phyloP scores from a whole-genome alignment of 2,888 invertebrate genomes.

The Psococerastis gibbosa region DNA sequence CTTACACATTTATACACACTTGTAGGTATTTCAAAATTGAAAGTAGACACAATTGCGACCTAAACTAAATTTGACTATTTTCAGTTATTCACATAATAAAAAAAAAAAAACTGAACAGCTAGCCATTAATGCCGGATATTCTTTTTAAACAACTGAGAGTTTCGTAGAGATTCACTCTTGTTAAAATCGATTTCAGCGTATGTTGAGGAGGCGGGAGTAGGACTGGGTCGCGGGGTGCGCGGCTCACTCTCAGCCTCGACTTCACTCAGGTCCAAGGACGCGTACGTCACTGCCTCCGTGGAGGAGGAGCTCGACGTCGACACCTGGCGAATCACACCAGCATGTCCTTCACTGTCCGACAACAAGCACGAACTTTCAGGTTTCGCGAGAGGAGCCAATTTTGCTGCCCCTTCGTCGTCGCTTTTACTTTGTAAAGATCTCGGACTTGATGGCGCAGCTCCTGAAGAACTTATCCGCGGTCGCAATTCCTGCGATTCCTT shows the following conservation, averaged over 20 bases:
- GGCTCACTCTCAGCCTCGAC: slow-evolving; percentile 19
- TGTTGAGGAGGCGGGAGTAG: slow-evolving; percentile 25
- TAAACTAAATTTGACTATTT: not conserved
- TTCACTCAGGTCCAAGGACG: slow-evolving; percentile 37
- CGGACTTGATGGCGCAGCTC: slow-evolving; percentile 4
- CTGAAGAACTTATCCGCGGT: slow-evolving; percentile 3
- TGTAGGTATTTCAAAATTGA: too few species aligned
- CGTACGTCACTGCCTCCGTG: slow-evolving; percentile 27
- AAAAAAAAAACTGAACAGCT: not conserved
- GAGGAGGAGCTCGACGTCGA: slow-evolving; percentile 11
- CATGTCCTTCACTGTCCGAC: not conserved
- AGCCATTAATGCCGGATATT: slow-evolving; percentile 6
- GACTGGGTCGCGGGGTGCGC: slow-evolving; percentile 20
- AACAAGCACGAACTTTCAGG: slow-evolving; percentile 8
- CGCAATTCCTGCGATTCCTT: not conserved
- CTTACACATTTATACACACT: too few species aligned
- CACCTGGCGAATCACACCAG: not conserved
- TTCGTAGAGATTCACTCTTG: slow-evolving; percentile 30
- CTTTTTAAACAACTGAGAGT: not conserved
- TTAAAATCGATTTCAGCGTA: slow-evolving; percentile 71
- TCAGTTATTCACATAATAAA: too few species aligned
- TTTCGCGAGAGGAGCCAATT: not conserved
- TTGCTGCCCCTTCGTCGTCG: not conserved
- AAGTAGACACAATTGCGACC: not conserved
- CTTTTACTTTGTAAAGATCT: slow-evolving; percentile 3